Evolutionary conservation across 53 echinoderm and acorn worm genomes (phyloP).

Genomic region (Zoroaster sp.): DNA sequence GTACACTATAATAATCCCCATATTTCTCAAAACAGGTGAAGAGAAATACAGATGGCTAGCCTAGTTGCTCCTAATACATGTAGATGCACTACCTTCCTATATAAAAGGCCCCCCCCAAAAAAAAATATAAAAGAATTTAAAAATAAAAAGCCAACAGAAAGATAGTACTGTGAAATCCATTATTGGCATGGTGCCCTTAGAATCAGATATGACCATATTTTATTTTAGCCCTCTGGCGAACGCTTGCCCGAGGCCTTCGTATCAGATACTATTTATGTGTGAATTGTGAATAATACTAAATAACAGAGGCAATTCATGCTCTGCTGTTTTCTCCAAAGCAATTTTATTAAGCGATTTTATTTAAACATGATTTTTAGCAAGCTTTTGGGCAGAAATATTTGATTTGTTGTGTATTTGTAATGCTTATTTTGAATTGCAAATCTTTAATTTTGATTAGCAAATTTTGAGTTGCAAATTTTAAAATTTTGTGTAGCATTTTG

Average conservation of each 20-base stretch:
- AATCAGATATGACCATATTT: not conserved
- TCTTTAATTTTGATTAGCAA: too few relatives aligned
- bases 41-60: not conserved
- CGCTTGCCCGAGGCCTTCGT: not conserved
- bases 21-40: not conserved
- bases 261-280: not conserved
- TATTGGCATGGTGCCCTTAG: not conserved
- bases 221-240: not conserved
- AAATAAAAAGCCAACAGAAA: not conserved
- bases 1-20: not conserved
- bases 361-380: too few relatives aligned
- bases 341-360: too few relatives aligned
- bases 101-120: not conserved
- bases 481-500: too few relatives aligned
- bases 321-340: too few relatives aligned
- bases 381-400: too few relatives aligned
- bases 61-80: too few relatives aligned
- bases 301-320: not conserved
- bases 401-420: too few relatives aligned
- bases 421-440: too few relatives aligned
- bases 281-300: not conserved
- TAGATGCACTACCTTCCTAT: not conserved
- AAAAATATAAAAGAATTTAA: not conserved
- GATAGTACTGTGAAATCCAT: not conserved
- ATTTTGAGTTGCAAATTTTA: too few relatives aligned